Base-by-base conservation (phyloP, 1,140 invertebrate genomes). In the Micrasema longulum region DNA sequence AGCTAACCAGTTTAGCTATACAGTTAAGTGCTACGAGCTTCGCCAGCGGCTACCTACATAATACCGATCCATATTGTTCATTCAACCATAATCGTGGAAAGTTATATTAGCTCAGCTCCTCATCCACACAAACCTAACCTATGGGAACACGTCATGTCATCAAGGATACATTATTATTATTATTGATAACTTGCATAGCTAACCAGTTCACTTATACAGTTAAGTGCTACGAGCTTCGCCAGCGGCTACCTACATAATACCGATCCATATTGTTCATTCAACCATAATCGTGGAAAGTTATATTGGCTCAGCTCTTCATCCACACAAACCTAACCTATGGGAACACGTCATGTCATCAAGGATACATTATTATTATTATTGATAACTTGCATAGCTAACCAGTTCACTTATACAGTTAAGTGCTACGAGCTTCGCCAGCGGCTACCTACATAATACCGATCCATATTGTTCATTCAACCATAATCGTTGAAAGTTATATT, bases 131-230 rank as follows among this genome's bases (percentile, higher is more conserved):
- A 16, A 5, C 41, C 14, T 45, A 45, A 45, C 41, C 41, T 45
- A 45, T 3, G 41, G 41, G 41, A 45, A 45, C 41, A 45, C 14
- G 14, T 45, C n/a, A n/a, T n/a, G n/a, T n/a, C n/a, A 45, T 31
- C 7, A 31, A 31, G 26, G 26, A 31, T 31, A 31, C 26, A 4
- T 31, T 4, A 31, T 31, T 31, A 31, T n/a, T n/a, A n/a, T n/a
- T n/a, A n/a, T n/a, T n/a, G n/a, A n/a, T n/a, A n/a, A n/a, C n/a
- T n/a, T n/a, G n/a, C 26, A 31, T 31, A 31, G 26, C 26, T 31
- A 31, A 31, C 26, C 26, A 31, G 26, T 31, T 31, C 7, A 31
- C 2, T 2, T 31, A 31, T 31, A 31, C 26, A 31, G 26, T 31
- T 31, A 45, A 45, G 12, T 16, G 41, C 41, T 6, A 16, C 26